Percentiles rank a stretch among this genome's conserved stretches.
Evolutionary conservation across 37 sponge, comb jelly and placozoan species (phyloP).

Genomic region (Spongia lamella): DNA sequence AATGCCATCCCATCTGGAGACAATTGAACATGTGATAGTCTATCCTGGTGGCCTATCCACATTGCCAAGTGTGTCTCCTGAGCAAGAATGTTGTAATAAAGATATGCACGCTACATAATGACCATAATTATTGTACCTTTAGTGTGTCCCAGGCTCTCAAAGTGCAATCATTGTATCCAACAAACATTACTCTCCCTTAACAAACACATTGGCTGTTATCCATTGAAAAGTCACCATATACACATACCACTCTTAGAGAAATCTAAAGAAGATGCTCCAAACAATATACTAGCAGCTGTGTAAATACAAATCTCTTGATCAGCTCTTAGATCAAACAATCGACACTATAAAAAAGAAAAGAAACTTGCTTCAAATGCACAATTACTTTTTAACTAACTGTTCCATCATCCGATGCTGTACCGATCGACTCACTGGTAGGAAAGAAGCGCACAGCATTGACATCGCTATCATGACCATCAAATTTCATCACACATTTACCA

Average conservation of each 20-base stretch:
- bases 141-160: conserved; percentile 82
- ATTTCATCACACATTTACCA: conserved; percentile 72
- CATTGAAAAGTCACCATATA: not conserved
- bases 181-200: conserved; percentile 77
- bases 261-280: conserved; percentile 71
- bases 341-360: conserved; percentile 38
- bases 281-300: conserved; percentile 65
- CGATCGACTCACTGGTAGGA: conserved; percentile 80
- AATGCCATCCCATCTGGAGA: conserved; percentile 88
- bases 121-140: conserved; percentile 49
- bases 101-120: not conserved
- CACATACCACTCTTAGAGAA: conserved; percentile 77
- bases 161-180: conserved; percentile 75
- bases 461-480: conserved; percentile 49
- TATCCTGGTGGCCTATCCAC: conserved; percentile 55
- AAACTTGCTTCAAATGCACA: not conserved
- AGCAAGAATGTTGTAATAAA: not conserved
- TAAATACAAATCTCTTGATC: conserved; percentile 75
- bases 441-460: conserved; percentile 73
- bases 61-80: conserved; percentile 62
- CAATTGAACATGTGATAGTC: conserved; percentile 61
- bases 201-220: not conserved
- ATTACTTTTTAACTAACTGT: conserved; percentile 52
- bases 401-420: conserved; percentile 73
- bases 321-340: conserved; percentile 83